phyloP scores from a whole-genome alignment of 2,888 invertebrate genomes.

The Tiliacea aurago region DNA sequence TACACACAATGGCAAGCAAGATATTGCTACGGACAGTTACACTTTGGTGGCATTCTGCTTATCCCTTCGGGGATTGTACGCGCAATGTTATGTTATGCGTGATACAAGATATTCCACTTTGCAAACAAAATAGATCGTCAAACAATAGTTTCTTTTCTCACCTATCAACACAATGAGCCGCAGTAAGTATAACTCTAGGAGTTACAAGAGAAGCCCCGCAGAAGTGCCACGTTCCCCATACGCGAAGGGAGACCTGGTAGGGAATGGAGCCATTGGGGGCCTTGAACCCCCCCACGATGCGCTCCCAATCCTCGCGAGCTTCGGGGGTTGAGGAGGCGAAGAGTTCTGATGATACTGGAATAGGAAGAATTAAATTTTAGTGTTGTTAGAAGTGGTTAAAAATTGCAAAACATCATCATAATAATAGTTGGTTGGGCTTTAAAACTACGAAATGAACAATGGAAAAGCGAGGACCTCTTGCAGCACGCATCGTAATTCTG shows the following conservation, averaged over 20 bases:
- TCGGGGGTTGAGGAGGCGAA: conserved; percentile 71
- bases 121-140: not conserved
- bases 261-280: conserved; percentile 88
- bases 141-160: conserved; percentile 60
- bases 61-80: too few species aligned
- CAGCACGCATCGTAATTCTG: too few species aligned
- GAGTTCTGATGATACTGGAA: conserved; percentile 77
- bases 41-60: too few species aligned
- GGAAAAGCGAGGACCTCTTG: too few species aligned
- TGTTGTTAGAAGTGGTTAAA: too few species aligned
- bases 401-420: too few species aligned
- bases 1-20: not conserved
- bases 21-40: not conserved
- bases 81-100: too few species aligned
- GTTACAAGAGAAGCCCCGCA: conserved; percentile 91
- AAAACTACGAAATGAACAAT: not conserved
- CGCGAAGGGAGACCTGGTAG: conserved; percentile 89
- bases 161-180: conserved; percentile 91
- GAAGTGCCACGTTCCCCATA: conserved; percentile 88
- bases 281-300: conserved; percentile 89
- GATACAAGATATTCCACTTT: not conserved
- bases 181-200: conserved; percentile 88
- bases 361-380: not conserved
- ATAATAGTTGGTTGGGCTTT: too few species aligned
- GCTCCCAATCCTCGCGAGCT: conserved; percentile 82